phyloP scores from a whole-genome alignment of 1,140 invertebrate species.

The Eriocheir sinensis region DNA sequence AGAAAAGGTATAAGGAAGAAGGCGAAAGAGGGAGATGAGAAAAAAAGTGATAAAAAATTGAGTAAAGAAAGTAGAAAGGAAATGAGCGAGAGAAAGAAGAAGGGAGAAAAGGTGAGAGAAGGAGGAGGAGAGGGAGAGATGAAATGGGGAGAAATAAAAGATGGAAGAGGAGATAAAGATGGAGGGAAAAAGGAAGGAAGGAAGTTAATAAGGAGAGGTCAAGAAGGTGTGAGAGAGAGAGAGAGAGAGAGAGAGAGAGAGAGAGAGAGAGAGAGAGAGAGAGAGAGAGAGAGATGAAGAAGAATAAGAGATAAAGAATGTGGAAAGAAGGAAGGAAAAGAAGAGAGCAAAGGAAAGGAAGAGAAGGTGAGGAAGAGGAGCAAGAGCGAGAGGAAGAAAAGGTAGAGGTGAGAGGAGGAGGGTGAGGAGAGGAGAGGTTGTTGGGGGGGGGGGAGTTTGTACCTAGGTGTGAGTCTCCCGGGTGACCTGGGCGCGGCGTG shows the following conservation, averaged over 20 bases:
- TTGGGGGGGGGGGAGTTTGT: background rate
- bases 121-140: background rate
- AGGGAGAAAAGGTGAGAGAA: background rate
- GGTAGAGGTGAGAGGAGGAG: background rate
- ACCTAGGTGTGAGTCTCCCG: background rate
- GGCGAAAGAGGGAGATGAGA: too few species aligned
- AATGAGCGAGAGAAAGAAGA: background rate
- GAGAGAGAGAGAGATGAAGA: background rate
- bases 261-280: background rate
- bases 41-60: background rate
- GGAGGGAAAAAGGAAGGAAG: background rate
- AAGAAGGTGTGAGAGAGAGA: background rate
- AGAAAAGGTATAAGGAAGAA: too few species aligned
- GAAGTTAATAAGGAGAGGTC: background rate
- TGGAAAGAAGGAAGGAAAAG: background rate
- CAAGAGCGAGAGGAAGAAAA: background rate
- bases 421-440: background rate
- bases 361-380: background rate
- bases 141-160: background rate
- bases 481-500: background rate
- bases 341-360: background rate
- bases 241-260: constrained; percentile 15
- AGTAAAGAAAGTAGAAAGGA: background rate
- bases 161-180: background rate
- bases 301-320: background rate